Conservation (phyloP, 2,797 vertebrate genomes). For the Myotis planiceps region DNA sequence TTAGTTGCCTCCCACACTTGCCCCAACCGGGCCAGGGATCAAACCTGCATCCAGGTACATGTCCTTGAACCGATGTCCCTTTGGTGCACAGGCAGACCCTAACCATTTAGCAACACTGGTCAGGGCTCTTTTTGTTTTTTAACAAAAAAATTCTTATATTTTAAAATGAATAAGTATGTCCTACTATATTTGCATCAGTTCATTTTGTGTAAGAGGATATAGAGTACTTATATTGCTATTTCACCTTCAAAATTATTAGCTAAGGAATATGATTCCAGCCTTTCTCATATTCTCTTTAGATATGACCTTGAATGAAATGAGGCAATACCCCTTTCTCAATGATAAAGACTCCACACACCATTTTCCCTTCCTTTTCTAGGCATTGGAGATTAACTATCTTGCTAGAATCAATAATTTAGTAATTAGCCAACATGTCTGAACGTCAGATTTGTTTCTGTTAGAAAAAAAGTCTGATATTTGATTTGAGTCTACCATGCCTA, state of each 20-base stretch:
- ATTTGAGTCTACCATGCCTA: background rate
- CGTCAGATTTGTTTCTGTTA: background rate
- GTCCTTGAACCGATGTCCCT: too few relatives aligned
- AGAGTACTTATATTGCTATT: background rate
- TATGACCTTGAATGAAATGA: background rate
- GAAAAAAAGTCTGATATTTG: background rate
- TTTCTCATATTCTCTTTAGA: conserved; percentile 1
- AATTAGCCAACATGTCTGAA: background rate
- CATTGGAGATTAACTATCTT: background rate
- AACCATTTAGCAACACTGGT: too few relatives aligned
- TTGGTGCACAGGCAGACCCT: too few relatives aligned
- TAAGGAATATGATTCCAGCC: background rate
- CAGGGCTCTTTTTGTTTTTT: conserved; percentile 17
- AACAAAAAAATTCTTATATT: conserved; percentile 8
- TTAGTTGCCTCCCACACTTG: too few relatives aligned
- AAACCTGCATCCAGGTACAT: too few relatives aligned
- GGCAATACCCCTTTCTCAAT: background rate
- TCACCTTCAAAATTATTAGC: conserved; percentile 30
- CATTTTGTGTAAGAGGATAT: background rate
- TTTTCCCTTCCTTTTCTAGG: background rate
- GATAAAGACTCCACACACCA: background rate
- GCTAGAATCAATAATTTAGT: conserved; percentile 20
- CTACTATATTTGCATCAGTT: background rate
- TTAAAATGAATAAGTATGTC: conserved; percentile 1
- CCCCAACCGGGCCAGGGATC: too few relatives aligned